phyloP scores from a whole-genome alignment of 2,113 vertebrate species.

The Gymnogyps californianus region DNA sequence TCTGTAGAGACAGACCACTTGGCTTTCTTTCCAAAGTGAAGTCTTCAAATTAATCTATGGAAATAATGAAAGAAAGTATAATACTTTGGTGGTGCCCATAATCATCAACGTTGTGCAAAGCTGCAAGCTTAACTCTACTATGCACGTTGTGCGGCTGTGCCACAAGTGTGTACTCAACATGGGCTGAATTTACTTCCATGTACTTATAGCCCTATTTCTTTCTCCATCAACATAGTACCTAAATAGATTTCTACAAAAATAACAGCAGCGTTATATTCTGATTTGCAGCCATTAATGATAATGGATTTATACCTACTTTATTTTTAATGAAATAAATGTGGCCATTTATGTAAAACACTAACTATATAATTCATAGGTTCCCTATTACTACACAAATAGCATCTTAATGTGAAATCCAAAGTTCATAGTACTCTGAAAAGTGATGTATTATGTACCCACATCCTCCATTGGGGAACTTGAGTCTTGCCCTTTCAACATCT shows the following conservation, averaged over 20 bases:
- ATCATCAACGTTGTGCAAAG: not conserved
- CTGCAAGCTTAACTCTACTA: not conserved
- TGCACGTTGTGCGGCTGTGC: not conserved
- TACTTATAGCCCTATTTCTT: not conserved
- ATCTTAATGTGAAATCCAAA: not conserved
- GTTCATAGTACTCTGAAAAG: not conserved
- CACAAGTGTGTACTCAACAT: rapidly evolving
- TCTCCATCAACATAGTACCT: not conserved
- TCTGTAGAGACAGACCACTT: not conserved
- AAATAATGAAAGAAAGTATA: not conserved
- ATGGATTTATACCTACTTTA: not conserved
- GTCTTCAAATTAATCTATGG: not conserved
- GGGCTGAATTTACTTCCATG: not conserved
- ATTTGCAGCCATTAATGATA: not conserved
- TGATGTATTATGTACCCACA: not conserved
- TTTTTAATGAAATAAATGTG: not conserved
- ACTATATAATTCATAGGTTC: not conserved
- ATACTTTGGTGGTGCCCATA: not conserved
- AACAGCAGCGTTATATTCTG: not conserved
- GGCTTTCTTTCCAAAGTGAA: not conserved
- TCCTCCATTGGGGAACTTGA: not conserved
- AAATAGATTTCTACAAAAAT: not conserved
- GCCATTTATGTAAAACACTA: not conserved
- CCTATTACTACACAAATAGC: not conserved
- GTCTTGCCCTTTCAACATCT: not conserved